Evolutionary conservation across 2,888 invertebrate species (phyloP), one percentile per base, ranked within the genome.

Genomic region (Candidula unifasciata): DNA sequence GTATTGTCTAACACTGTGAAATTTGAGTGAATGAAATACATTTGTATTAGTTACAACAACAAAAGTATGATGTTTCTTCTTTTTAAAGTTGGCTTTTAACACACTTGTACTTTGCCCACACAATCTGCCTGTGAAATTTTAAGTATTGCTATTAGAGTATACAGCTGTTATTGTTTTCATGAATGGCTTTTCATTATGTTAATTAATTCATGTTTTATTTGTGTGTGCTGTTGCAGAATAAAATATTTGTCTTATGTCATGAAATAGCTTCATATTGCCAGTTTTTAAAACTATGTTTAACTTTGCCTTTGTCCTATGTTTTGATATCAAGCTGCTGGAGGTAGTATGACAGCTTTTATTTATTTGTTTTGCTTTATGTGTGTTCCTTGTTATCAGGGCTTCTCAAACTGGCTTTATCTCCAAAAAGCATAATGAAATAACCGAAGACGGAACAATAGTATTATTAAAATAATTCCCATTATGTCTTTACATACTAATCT

Each of bases 281-380:
- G 69, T 69, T 76, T 71, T 60, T 80, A 54, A 37, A 64, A 2
- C 69, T 30, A 54, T n/a, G n/a, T 69, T 82, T 73, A 64, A 66
- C 79, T 54, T 82, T 77, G 33, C 27, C 35, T 44, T 35, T 85
- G 27, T 80, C 76, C 80, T 68, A 37, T 80, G 66, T 79, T 79
- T 57, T 37, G 68, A 73, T 83, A 69, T 83, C 81, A 77, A 83
- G 83, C 83, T 83, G 86, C 86, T 64, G 83, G 83, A 86, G 86
- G 86, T 86, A 86, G 86, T 86, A 83, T 83, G 69, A 69, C 68
- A 68, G 37, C 74, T 30, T 69, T 52, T 81, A 44, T 64, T 44
- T 33, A 30, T 77, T 69, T 76, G 27, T 35, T 54, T 66, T 73
- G 60, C 60, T 80, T 83, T 57, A 16, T 37, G 35, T 35, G 44